Percentiles rank a stretch among this genome's conserved stretches.
Conservation (phyloP, 2,888 invertebrate species). For the Anodontia alba region DNA sequence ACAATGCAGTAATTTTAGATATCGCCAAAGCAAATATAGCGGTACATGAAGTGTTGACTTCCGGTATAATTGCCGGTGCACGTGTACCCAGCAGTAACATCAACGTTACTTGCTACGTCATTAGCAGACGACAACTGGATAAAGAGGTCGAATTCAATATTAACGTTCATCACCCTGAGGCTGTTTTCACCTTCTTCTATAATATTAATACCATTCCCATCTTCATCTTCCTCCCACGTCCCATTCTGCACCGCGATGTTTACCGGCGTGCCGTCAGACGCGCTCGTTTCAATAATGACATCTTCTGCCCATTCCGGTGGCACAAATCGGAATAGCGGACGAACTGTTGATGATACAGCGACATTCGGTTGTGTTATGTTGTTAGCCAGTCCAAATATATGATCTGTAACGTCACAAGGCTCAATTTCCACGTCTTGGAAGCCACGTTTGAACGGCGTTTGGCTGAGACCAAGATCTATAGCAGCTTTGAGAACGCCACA, state of each 20-base stretch:
- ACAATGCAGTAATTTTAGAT: neutral
- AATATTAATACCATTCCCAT: neutral
- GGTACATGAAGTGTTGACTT: neutral
- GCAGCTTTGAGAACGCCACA: constrained; percentile 72
- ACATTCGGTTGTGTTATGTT: constrained; percentile 47
- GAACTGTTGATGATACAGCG: constrained; percentile 43
- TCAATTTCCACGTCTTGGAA: constrained; percentile 68
- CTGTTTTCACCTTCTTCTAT: neutral
- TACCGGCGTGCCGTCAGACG: neutral
- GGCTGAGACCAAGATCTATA: constrained; percentile 64
- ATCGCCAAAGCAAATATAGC: neutral
- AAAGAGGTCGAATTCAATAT: neutral
- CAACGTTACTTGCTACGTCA: neutral
- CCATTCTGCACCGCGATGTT: constrained; percentile 11
- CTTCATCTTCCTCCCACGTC: constrained; percentile 19
- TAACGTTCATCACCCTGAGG: neutral
- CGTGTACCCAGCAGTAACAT: constrained; percentile 3
- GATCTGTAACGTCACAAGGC: constrained; percentile 59
- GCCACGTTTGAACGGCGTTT: constrained; percentile 52
- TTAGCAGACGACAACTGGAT: neutral
- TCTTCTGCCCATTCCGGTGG: constrained; percentile 47
- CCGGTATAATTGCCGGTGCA: neutral
- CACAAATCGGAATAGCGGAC: constrained; percentile 62
- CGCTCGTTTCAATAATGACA: neutral
- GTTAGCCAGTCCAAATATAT: constrained; percentile 54